Base-by-base conservation (phyloP, 2,888 invertebrate species). In the Drosophila yooni region DNA sequence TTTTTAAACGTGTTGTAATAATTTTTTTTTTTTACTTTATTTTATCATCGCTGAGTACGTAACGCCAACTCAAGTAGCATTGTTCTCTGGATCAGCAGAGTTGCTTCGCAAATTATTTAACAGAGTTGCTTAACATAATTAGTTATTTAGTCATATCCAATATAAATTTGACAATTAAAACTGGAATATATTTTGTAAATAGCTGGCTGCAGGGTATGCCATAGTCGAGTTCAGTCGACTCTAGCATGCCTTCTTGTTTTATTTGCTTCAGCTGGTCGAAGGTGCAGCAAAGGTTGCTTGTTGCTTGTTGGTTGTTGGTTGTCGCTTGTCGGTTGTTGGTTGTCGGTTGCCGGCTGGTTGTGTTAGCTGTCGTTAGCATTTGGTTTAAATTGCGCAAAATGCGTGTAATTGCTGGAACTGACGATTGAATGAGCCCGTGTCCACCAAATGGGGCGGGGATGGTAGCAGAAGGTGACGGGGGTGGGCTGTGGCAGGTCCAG, bases 381-480 rank as follows among this genome's bases (percentile, higher is more conserved):
- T 88, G 88, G 89, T 76, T 89, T 88, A 88, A 88, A 88, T 88
- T 88, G 88, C 84, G 86, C 85, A 88, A 88, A 88, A 89, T 88
- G 88, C 88, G 88, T 89, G 88, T 88, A 88, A 88, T 88, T 88
- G 88, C 88, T 88, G 85, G 86, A 87, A 89, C 89, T 87, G 89
- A 88, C 89, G 84, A 88, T 88, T 86, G 87, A 86, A 86, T 88
- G 87, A 84, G 86, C 76, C 81, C 83, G 73, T 83, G 81, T 82
- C 76, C 78, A 62, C 70, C 51, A 57, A 54, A 31, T 29, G 29
- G 10, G n/a, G 15, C 7, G 46, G 46, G 15, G 15, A 21, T 11
- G 46, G 3, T 15, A 7, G 43, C 46, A 3, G 46, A 43, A 21
- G 11, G 2, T 5, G 21, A 43, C 40, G n/a, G 36, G 43, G 15